Conservation (phyloP, 2,888 invertebrate genomes). For the Drosophila robusta region DNA sequence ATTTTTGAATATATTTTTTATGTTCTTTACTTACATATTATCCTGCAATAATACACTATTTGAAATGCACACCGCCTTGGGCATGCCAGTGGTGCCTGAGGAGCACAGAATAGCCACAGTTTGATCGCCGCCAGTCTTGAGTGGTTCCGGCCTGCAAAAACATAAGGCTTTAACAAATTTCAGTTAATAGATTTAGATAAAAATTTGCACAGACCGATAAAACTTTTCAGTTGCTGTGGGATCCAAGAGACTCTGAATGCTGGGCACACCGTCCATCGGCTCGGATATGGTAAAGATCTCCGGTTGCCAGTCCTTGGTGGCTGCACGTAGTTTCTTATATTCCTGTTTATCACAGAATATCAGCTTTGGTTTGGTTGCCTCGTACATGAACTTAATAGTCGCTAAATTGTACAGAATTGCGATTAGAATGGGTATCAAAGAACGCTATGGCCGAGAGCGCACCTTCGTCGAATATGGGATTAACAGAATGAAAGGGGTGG, state of each 20-base stretch:
- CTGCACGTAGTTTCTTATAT: constrained; percentile 50
- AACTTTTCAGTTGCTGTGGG: constrained; percentile 41
- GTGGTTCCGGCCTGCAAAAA: constrained; percentile 39
- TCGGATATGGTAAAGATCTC: constrained; percentile 55
- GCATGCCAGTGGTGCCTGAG: constrained; percentile 74
- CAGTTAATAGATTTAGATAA: neutral
- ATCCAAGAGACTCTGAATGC: constrained; percentile 46
- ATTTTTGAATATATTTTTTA: no score
- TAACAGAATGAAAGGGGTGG: constrained; percentile 7
- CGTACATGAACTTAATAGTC: constrained; percentile 44
- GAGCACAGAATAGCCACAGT: constrained; percentile 70
- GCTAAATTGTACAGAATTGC: constrained; percentile 19
- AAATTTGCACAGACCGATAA: constrained; percentile 47
- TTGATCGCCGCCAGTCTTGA: constrained; percentile 56
- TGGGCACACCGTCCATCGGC: constrained; percentile 50
- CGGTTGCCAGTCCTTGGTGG: constrained; percentile 48
- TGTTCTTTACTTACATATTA: constrained; percentile 40
- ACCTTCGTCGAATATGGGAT: constrained; percentile 4
- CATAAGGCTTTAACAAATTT: neutral
- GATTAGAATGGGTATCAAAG: neutral
- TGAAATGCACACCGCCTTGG: constrained; percentile 70
- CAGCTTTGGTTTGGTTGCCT: constrained; percentile 55
- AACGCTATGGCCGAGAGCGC: neutral
- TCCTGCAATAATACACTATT: constrained; percentile 50
- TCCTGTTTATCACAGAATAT: constrained; percentile 62